phyloP scores from a whole-genome alignment of 2,113 vertebrate species.

The Hucho hucho region DNA sequence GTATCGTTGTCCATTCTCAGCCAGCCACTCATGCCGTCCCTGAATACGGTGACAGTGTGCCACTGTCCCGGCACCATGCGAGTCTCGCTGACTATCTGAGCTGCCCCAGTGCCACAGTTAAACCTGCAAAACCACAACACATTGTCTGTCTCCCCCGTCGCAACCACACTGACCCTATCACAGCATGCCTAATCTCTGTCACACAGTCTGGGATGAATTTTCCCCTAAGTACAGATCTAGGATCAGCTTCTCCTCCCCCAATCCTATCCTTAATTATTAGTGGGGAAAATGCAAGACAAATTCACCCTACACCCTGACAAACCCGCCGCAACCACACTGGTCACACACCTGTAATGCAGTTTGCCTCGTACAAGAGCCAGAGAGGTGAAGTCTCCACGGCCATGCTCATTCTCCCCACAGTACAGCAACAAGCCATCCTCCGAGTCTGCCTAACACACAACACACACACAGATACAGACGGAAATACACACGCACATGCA shows the following conservation, averaged over 20 bases:
- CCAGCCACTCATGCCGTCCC: slow-evolving; percentile 86
- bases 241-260: too few species aligned
- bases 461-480: slow-evolving; percentile 6
- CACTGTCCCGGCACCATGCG: slow-evolving; percentile 83
- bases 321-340: too few species aligned
- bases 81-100: slow-evolving; percentile 81
- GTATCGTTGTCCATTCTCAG: slow-evolving; percentile 82
- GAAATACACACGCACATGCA: not conserved
- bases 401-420: slow-evolving; percentile 91
- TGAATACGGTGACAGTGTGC: slow-evolving; percentile 81
- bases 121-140: slow-evolving; percentile 73
- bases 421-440: slow-evolving; percentile 92
- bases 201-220: too few species aligned
- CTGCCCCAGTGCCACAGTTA: slow-evolving; percentile 91
- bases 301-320: too few species aligned
- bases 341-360: slow-evolving; percentile 87
- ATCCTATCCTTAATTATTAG: too few species aligned
- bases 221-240: too few species aligned
- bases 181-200: too few species aligned
- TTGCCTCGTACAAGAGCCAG: slow-evolving; percentile 80
- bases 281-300: too few species aligned
- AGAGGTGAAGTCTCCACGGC: slow-evolving; percentile 89
- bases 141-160: too few species aligned
- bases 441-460: slow-evolving; percentile 77
- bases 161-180: too few species aligned